Evolutionary conservation across 2,113 vertebrate genomes (phyloP).

Genomic region (Rhabdomys dilectus): DNA sequence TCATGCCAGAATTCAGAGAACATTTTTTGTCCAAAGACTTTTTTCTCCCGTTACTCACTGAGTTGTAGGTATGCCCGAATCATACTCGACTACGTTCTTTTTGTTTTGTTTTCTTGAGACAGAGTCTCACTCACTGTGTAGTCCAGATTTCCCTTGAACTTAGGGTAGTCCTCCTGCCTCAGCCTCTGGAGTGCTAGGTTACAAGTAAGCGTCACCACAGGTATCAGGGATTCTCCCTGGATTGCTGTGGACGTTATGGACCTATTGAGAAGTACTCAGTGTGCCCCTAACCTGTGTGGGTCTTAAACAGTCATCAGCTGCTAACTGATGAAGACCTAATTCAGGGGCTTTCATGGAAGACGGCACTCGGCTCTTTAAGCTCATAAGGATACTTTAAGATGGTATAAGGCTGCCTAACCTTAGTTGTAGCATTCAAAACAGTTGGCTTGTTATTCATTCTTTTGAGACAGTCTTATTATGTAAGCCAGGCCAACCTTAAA

Average conservation of each 20-base stretch:
- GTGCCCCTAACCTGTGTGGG: background rate
- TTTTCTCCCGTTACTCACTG: background rate
- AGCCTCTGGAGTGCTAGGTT: background rate
- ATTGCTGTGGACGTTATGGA: background rate
- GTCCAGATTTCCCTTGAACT: background rate
- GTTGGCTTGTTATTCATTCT: background rate
- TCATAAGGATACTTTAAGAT: background rate
- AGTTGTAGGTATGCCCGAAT: background rate
- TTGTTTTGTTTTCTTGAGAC: background rate
- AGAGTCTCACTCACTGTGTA: background rate
- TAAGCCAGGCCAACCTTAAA: background rate
- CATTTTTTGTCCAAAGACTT: background rate
- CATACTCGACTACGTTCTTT: background rate
- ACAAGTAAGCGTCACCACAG: background rate
- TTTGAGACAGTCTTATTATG: background rate
- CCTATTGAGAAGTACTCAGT: background rate
- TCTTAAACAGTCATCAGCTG: background rate
- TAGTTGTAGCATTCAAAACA: background rate
- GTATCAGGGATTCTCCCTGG: background rate
- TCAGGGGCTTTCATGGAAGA: background rate
- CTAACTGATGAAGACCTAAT: background rate
- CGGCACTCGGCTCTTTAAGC: background rate
- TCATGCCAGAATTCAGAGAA: background rate
- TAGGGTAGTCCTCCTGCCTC: background rate
- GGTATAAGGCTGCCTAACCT: background rate